phyloP scores from a whole-genome alignment of 2,113 vertebrate genomes.

The Cottus gobio region DNA sequence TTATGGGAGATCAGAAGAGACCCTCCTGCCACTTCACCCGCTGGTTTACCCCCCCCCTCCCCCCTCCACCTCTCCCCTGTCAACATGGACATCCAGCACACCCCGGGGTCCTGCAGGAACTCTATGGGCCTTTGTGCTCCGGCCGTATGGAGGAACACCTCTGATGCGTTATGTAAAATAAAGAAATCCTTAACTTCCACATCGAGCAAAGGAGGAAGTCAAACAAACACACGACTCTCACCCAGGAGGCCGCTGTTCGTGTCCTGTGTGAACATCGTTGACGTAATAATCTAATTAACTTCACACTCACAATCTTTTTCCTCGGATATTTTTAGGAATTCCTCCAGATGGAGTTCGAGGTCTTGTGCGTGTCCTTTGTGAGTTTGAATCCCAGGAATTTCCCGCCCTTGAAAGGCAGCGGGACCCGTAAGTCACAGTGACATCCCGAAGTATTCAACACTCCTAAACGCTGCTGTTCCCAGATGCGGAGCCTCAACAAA shows the following conservation, averaged over 20 bases:
- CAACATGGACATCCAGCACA: constrained; percentile 61
- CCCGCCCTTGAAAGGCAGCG: background rate
- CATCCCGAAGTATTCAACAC: background rate
- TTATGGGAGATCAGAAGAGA: constrained; percentile 70
- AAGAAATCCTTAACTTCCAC: too few relatives aligned
- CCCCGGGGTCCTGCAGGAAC: constrained; percentile 58
- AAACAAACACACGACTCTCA: too few relatives aligned
- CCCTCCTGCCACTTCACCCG: constrained; percentile 47
- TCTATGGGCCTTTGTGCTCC: constrained; percentile 59
- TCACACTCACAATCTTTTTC: too few relatives aligned
- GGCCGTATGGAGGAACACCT: constrained; percentile 8
- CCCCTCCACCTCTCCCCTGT: constrained; percentile 53
- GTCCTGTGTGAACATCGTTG: background rate
- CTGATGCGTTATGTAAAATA: constrained; percentile 4
- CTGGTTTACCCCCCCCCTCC: constrained; percentile 40
- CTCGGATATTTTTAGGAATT: too few relatives aligned
- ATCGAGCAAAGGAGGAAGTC: too few relatives aligned
- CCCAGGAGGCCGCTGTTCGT: too few relatives aligned
- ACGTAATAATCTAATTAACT: too few relatives aligned
- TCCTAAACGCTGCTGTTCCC: background rate
- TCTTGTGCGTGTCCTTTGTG: background rate
- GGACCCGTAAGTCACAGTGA: background rate
- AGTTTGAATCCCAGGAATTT: background rate
- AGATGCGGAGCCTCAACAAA: background rate
- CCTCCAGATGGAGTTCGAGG: too few relatives aligned